phyloP scores from a whole-genome alignment of 2,797 vertebrate genomes.

The Esox lucius region DNA sequence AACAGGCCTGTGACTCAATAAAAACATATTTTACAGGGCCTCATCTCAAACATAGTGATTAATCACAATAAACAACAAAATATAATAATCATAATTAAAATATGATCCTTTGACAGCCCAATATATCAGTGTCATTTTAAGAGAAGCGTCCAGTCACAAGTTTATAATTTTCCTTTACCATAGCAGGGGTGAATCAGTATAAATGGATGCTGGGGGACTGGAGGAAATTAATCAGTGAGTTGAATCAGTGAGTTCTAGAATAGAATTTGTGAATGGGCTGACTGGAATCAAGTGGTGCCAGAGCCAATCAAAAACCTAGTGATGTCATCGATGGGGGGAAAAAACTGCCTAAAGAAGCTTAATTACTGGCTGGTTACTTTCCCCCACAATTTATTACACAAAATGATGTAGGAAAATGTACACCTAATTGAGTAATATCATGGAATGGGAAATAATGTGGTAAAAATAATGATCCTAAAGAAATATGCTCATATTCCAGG shows the following conservation, averaged over 20 bases:
- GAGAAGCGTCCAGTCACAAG: background rate
- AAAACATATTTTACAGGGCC: too few relatives aligned
- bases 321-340: conserved; percentile 65
- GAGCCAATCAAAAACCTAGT: conserved; percentile 51
- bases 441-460: too few relatives aligned
- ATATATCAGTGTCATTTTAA: background rate
- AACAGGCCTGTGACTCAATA: too few relatives aligned
- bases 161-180: background rate
- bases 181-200: background rate
- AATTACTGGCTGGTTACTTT: conserved; percentile 34
- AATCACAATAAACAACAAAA: too few relatives aligned
- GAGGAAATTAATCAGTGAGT: conserved; percentile 51
- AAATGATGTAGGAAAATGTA: conserved; percentile 28
- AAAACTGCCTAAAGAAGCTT: conserved; percentile 24
- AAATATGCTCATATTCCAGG: too few relatives aligned
- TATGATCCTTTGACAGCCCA: too few relatives aligned
- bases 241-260: too few relatives aligned
- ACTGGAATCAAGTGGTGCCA: conserved; percentile 48
- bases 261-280: conserved; percentile 52
- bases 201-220: conserved; percentile 28
- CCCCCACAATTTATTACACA: conserved; percentile 46
- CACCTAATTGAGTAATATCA: too few relatives aligned
- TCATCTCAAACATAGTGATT: too few relatives aligned
- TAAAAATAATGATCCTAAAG: too few relatives aligned
- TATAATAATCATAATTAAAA: too few relatives aligned